Evolutionary conservation across 2,888 invertebrate species (phyloP).

Genomic region (Corbicula japonica): DNA sequence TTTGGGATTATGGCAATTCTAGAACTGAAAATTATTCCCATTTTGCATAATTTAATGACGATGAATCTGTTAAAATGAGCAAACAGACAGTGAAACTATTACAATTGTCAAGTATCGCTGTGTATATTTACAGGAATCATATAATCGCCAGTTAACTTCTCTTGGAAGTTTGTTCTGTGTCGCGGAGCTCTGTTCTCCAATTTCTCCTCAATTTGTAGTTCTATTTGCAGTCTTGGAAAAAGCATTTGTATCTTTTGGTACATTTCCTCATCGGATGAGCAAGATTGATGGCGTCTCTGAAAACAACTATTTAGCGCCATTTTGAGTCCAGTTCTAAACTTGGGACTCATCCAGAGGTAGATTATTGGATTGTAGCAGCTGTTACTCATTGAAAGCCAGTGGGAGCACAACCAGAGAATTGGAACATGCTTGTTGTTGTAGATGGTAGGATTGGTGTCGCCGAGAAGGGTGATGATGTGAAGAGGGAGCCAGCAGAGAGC

Average conservation of each 20-base stretch:
- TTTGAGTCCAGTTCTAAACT: conserved; percentile 71
- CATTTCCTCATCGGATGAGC: conserved; percentile 67
- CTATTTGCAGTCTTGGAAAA: conserved; percentile 44
- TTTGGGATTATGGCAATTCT: too few relatives aligned
- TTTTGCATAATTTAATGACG: too few relatives aligned
- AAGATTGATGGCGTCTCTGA: conserved; percentile 46
- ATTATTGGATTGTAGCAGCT: conserved; percentile 76
- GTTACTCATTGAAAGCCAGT: conserved; percentile 78
- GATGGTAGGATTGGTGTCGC: conserved; percentile 70
- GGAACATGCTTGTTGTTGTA: conserved; percentile 71
- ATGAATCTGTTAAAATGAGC: too few relatives aligned
- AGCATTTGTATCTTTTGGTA: conserved; percentile 54
- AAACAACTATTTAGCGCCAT: conserved; percentile 67
- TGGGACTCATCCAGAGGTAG: conserved; percentile 76
- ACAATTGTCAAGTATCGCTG: conserved; percentile 62
- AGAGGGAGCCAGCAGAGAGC: conserved; percentile 77
- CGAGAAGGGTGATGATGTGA: conserved; percentile 70
- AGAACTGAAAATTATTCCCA: too few relatives aligned
- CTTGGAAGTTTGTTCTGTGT: conserved; percentile 12
- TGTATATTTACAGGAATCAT: conserved; percentile 60
- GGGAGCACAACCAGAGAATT: conserved; percentile 72
- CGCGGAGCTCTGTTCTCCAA: conserved; percentile 12
- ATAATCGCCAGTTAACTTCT: conserved; percentile 49
- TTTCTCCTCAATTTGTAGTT: conserved; percentile 28
- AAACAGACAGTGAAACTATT: too few relatives aligned